Base-by-base conservation (phyloP, 2,113 vertebrate genomes). In the Sylvia atricapilla region DNA sequence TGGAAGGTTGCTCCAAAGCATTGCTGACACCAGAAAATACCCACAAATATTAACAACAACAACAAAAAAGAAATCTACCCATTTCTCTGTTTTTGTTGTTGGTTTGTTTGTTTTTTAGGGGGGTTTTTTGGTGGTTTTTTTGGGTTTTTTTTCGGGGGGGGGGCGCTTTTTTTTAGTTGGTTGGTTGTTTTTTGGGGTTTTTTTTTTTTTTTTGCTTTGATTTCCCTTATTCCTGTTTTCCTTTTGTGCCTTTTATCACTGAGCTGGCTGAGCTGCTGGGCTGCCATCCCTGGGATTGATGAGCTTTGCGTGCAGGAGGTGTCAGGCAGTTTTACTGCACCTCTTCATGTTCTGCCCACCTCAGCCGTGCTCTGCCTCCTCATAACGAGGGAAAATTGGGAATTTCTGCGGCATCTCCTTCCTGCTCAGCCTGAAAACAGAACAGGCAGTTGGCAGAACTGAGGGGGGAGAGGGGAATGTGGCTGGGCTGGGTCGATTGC, bases 381-480 rank as follows among this genome's bases (percentile, higher is more conserved):
- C 49, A 7, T 0, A 46, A 3, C 0, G 0, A 63, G 53, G 59
- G 67, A 47, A 60, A 27, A 55, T 11, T 30, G 55, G 92, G 82
- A 53, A 62, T 73, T 87, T 30, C 18, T 63, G 18, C 0, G 1
- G 44, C 59, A 21, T 68, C 56, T 70, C 85, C 64, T 30, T 56
- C 73, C 53, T 66, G 60, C 75, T 84, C 86, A 33, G 67, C 18
- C 64, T 20, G 24, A 18, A 58, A 82, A 60, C 67, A 37, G 19
- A 39, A 1, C 5, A 62, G 63, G 7, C 31, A 50, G 12, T 2
- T 82, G 92, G 86, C 88, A 73, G 79, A 56, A 20, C 2, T 11
- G 56, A 60, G 35, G 9, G 13, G 52, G 37, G 7, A 47, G 18
- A 74, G 62, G 68, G 84, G 72, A 56, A 9, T 15, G 70, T 83